Evolutionary conservation across 2,888 invertebrate species (phyloP).

Genomic region (Psylliodes chrysocephalus): DNA sequence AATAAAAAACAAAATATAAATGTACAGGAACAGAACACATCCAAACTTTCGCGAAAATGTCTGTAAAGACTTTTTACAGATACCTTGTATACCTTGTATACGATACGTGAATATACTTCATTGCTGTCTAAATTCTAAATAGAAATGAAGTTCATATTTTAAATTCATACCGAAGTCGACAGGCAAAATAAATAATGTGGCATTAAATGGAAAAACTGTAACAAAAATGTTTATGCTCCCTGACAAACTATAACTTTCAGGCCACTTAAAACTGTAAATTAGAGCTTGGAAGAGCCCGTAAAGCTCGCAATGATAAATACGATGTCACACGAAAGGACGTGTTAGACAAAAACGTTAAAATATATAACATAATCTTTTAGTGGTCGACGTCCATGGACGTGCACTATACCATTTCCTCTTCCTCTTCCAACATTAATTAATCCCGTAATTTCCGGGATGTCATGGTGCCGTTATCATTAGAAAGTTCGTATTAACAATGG

Average conservation of each 20-base stretch:
- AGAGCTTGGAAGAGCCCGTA: slow-evolving; percentile 11
- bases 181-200: neutral
- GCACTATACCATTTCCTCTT: slow-evolving; percentile 28
- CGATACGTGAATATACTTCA: too few species aligned
- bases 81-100: too few species aligned
- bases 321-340: slow-evolving; percentile 28
- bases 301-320: slow-evolving; percentile 27
- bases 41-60: too few species aligned
- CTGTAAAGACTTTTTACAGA: too few species aligned
- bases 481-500: slow-evolving; percentile 36
- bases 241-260: slow-evolving; percentile 19
- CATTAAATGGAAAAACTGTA: neutral
- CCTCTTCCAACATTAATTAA: slow-evolving; percentile 32
- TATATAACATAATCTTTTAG: slow-evolving; percentile 34
- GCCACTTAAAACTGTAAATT: slow-evolving; percentile 24
- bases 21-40: too few species aligned
- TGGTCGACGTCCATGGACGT: slow-evolving; percentile 20
- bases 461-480: slow-evolving; percentile 27
- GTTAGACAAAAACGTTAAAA: slow-evolving; percentile 34
- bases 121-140: too few species aligned
- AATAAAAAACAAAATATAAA: too few species aligned
- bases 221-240: neutral
- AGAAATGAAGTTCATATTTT: too few species aligned
- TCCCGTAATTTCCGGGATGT: slow-evolving; percentile 31
- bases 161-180: too few species aligned